Evolutionary conservation across 2,888 invertebrate species (phyloP).

Genomic region (Achlya flavicornis): DNA sequence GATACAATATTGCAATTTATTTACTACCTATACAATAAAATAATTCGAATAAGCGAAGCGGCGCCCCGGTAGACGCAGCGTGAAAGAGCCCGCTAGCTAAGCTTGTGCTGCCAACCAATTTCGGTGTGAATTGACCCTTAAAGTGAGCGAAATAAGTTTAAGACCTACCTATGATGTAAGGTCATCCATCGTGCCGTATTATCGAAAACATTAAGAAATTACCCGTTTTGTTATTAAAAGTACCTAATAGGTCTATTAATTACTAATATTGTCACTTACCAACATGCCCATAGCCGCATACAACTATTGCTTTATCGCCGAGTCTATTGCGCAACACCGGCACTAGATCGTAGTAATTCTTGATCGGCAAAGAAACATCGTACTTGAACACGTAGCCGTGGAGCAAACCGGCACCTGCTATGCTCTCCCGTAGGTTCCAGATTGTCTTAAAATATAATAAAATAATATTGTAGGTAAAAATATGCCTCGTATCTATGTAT

Average conservation of each 20-base stretch:
- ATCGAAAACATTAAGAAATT: too few relatives aligned
- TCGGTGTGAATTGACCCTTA: too few relatives aligned
- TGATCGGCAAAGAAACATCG: slow-evolving; percentile 95
- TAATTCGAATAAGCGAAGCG: too few relatives aligned
- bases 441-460: slow-evolving; percentile 78
- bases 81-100: too few relatives aligned
- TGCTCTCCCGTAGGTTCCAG: slow-evolving; percentile 94
- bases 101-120: too few relatives aligned
- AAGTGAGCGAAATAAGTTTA: too few relatives aligned
- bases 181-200: neutral
- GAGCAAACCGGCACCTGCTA: slow-evolving; percentile 88
- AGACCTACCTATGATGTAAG: neutral
- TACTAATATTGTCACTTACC: slow-evolving; percentile 85
- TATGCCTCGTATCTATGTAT: neutral
- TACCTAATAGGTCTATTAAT: too few relatives aligned
- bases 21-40: too few relatives aligned
- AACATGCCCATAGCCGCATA: slow-evolving; percentile 97
- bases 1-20: too few relatives aligned
- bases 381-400: slow-evolving; percentile 98
- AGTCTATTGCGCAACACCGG: slow-evolving; percentile 87
- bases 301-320: slow-evolving; percentile 84
- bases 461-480: neutral
- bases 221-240: too few relatives aligned
- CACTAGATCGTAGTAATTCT: slow-evolving; percentile 93
- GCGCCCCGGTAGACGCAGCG: too few relatives aligned